Base-by-base conservation (phyloP, 2,888 invertebrate genomes). In the Bombylius major region DNA sequence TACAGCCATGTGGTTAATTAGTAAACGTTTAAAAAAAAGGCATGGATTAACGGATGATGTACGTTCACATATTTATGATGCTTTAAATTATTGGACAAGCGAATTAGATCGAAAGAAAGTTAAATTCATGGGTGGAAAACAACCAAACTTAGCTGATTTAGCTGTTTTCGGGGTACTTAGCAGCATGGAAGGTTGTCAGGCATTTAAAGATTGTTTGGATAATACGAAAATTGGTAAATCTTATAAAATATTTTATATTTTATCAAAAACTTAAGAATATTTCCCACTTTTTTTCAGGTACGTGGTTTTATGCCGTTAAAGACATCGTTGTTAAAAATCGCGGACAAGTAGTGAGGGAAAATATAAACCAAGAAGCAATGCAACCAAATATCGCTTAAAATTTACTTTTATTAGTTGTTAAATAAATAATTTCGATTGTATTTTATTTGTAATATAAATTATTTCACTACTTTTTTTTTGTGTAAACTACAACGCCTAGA, bases 81-180 rank as follows among this genome's bases (percentile, higher is more conserved):
- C 92, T 50, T 86, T 91, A 53, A 82, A 88, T 65, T 76, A 79
- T 48, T 98, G 95, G 91, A 77, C 84, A 55, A 76, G 72, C 49
- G 86, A 82, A 36, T 71, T 97, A 3, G 80, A 83, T 45, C 77
- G 78, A 47, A 83, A 82, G 62, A 85, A 86, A 4, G 79, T 81
- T 0, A 77, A 76, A 32, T 99, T 93, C 70, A 82, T 91, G 75
- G 98, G 98, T 8, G 98, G 97, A 1, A 72, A 80, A 14, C 71
- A 80, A 60, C 98, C 98, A 0, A 89, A 96, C 71, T 77, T 99
- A 8, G 90, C 96, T 0, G 98, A 99, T 77, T 76, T 99, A 52
- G 82, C 93, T 0, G 88, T 96, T 2, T 97, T 84, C 69, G 97
- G 97, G 2, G 83, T 93, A 5, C 77, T 97, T 5, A 87, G 83